Evolutionary conservation across 2,797 vertebrate species (phyloP), one percentile per base, ranked within the genome.

Genomic region (Iguana delicatissima): DNA sequence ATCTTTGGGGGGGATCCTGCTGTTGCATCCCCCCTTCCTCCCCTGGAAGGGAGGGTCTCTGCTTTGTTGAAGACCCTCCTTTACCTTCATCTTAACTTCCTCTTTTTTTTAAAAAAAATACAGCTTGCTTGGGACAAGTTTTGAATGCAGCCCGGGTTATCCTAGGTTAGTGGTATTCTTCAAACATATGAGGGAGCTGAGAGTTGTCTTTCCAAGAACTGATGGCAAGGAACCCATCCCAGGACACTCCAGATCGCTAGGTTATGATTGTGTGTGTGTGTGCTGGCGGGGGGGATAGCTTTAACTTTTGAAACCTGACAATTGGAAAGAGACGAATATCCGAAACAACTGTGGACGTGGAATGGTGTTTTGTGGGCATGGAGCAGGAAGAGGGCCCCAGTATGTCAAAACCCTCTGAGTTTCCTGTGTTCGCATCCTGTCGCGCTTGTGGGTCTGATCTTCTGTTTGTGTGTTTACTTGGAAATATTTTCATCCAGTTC

Each of bases 11-110:
- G 14, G 55, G 22, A n/a, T 57, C 26, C 80, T 62, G 55, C 13
- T 57, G 18, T 83, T 35, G 46, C 83, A 10, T 32, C 57, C 18
- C 5, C 13, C 1, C 59, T 84, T 29, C 83, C 64, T 69, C 46
- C 55, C 62, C 62, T 52, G 77, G 62, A 80, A 35, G 35, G 29
- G 18, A 32, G 74, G 50, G 0, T 59, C 52, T 77, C 35, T 22
- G 4, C 20, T 62, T 4, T 22, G 55, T 59, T 62, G 14, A 77
- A 50, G 35, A 64, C 5, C 10, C 38, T 67, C 14, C 29, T 22
- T 46, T 87, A 67, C 52, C 86, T 87, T 64, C 67, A 86, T 86
- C 85, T 57, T 38, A 20, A 62, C 59, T 62, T 6, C 59, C 13
- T 20, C 16, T n/a, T 9, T 50, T 46, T 46, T 46, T 3, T 3